phyloP scores from a whole-genome alignment of 2,888 invertebrate genomes.

The Cremastinae sp. region DNA sequence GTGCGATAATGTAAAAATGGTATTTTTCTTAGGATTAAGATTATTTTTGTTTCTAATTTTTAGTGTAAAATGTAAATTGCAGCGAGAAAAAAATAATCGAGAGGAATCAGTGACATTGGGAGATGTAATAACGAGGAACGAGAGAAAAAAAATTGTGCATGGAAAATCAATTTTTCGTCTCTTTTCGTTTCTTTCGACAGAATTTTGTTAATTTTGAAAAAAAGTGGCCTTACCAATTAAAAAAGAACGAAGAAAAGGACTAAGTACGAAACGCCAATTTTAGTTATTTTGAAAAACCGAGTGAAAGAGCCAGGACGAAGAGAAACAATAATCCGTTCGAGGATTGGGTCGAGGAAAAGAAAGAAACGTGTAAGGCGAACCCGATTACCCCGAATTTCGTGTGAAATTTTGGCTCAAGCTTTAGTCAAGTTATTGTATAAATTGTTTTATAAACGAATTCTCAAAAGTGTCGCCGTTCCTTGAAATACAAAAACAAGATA shows the following conservation, averaged over 20 bases:
- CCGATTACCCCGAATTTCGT: constrained; percentile 15
- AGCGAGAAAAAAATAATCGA: neutral
- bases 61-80: constrained; percentile 27
- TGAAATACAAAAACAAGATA: neutral
- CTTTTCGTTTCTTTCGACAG: constrained; percentile 31
- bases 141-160: constrained; percentile 17
- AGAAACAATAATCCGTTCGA: constrained; percentile 14
- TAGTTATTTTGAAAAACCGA: constrained; percentile 18
- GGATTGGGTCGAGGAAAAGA: constrained; percentile 19
- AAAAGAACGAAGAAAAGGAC: constrained; percentile 31
- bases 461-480: constrained; percentile 23
- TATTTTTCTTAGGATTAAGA: constrained; percentile 18
- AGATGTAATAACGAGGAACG: constrained; percentile 16
- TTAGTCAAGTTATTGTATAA: neutral
- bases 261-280: constrained; percentile 57
- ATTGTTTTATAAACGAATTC: neutral
- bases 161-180: constrained; percentile 10
- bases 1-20: neutral
- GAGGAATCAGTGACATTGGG: constrained; percentile 10
- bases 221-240: constrained; percentile 65
- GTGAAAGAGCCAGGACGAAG: neutral
- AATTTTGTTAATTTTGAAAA: constrained; percentile 53
- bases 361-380: constrained; percentile 14
- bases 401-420: neutral
- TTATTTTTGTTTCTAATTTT: constrained; percentile 40